Conservation (phyloP, 2,888 invertebrate genomes). For the Ischnus inquisitorius region DNA sequence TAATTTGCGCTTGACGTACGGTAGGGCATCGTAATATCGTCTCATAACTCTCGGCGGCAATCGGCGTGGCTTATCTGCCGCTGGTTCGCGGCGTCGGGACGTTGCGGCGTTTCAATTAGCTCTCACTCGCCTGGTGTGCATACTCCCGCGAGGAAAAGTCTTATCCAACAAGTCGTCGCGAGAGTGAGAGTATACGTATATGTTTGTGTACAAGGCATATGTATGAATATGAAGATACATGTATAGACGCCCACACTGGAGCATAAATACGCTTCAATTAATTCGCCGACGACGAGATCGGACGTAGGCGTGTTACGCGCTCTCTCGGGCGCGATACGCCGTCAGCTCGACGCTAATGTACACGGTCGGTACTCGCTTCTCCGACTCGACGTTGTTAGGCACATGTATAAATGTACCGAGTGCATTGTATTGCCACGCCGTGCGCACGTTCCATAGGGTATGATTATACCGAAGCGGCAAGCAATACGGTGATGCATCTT, state of each 20-base stretch:
- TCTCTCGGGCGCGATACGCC: constrained; percentile 46
- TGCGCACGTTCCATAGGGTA: constrained; percentile 3
- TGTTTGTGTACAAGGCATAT: background rate
- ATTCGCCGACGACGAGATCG: constrained; percentile 76
- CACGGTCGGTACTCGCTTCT: constrained; percentile 37
- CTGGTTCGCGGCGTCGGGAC: constrained; percentile 70
- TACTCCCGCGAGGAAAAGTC: constrained; percentile 78
- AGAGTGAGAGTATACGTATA: constrained; percentile 16
- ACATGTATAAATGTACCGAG: constrained; percentile 4
- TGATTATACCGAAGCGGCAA: constrained; percentile 30
- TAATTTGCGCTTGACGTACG: constrained; percentile 83
- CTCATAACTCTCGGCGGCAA: constrained; percentile 84
- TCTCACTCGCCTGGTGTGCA: constrained; percentile 32
- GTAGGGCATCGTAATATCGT: constrained; percentile 82
- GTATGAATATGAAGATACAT: background rate
- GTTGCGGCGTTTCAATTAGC: constrained; percentile 83
- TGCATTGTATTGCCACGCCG: constrained; percentile 14
- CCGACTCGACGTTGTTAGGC: background rate
- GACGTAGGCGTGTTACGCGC: constrained; percentile 63
- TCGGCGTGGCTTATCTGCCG: constrained; percentile 82
- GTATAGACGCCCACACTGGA: constrained; percentile 13
- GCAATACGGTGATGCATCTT: constrained; percentile 39
- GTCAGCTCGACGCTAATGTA: constrained; percentile 57
- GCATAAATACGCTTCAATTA: constrained; percentile 84
- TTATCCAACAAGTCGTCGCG: constrained; percentile 76